Conservation (phyloP, 2,888 invertebrate species). For the Melanostoma mellinum region DNA sequence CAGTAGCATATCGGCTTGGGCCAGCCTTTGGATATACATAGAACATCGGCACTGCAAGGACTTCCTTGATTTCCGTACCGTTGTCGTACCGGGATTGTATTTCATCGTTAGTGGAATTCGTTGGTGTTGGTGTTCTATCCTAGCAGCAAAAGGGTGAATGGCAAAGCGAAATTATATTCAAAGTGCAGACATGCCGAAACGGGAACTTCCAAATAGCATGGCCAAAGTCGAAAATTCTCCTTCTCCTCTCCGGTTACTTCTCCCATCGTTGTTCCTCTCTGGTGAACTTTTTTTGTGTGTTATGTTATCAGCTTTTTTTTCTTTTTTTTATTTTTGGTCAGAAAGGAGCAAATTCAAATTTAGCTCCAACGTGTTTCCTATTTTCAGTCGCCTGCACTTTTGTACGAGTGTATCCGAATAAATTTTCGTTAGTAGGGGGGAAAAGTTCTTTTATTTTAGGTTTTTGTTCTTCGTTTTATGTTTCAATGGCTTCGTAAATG, state of each 20-base stretch:
- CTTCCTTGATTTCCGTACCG: conserved; percentile 60
- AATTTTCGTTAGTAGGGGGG: conserved; percentile 52
- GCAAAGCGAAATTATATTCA: conserved; percentile 49
- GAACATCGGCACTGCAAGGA: conserved; percentile 36
- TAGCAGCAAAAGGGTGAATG: background rate
- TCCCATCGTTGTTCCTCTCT: background rate
- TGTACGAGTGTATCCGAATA: conserved; percentile 45
- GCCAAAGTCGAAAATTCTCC: conserved; percentile 40
- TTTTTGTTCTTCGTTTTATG: conserved; percentile 16
- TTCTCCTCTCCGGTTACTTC: background rate
- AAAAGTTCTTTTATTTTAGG: conserved; percentile 19
- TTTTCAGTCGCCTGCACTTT: conserved; percentile 56
- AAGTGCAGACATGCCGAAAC: conserved; percentile 66
- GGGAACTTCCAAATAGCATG: conserved; percentile 49
- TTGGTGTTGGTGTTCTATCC: conserved; percentile 30
- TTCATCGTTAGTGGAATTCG: conserved; percentile 63
- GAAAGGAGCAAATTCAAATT: conserved; percentile 57
- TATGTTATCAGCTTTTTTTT: background rate
- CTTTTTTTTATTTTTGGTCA: conserved; percentile 12
- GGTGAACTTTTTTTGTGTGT: conserved; percentile 25
- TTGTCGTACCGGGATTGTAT: conserved; percentile 60
- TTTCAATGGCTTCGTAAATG: conserved; percentile 26
- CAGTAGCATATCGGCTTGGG: conserved; percentile 31
- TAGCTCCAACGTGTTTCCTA: conserved; percentile 56
- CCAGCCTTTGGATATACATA: conserved; percentile 28